Conservation (phyloP, 2,113 vertebrate species). For the Microcebus murinus region DNA sequence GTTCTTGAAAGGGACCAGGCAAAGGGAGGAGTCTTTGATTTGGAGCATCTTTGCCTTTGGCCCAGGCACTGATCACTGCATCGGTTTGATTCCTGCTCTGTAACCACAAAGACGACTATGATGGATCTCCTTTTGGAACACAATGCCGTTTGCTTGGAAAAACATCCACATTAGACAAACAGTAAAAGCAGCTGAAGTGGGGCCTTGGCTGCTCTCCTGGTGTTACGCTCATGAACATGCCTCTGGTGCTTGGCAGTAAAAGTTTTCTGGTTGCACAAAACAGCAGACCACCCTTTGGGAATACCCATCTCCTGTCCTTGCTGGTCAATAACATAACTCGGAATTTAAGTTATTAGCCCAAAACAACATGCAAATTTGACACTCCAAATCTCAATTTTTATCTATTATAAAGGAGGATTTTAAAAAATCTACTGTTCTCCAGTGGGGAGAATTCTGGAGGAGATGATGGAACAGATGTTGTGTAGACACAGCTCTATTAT, state of each 20-base stretch:
- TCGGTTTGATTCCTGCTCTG: slow-evolving; percentile 63
- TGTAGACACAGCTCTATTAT: slow-evolving; percentile 40
- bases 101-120: slow-evolving; percentile 70
- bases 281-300: slow-evolving; percentile 51
- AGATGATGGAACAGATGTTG: slow-evolving; percentile 25
- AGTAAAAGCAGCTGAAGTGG: slow-evolving; percentile 63
- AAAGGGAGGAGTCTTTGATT: not conserved
- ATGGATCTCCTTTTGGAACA: slow-evolving; percentile 76
- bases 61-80: slow-evolving; percentile 14
- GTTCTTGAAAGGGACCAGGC: slow-evolving; percentile 69
- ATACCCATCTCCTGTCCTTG: slow-evolving; percentile 42
- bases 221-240: slow-evolving; percentile 64
- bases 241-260: slow-evolving; percentile 69
- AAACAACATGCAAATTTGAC: slow-evolving; percentile 37
- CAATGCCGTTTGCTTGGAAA: slow-evolving; percentile 72
- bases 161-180: slow-evolving; percentile 75
- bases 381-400: not conserved
- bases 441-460: not conserved
- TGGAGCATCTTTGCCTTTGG: slow-evolving; percentile 62
- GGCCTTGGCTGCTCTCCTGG: slow-evolving; percentile 78
- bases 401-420: not conserved
- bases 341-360: slow-evolving; percentile 51
- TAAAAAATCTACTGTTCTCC: not conserved
- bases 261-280: slow-evolving; percentile 71
- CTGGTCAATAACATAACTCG: slow-evolving; percentile 57